Percentiles rank a stretch among this genome's conserved stretches.
phyloP scores from a whole-genome alignment of 1,140 invertebrate species.

The Drosophila sturtevanti region DNA sequence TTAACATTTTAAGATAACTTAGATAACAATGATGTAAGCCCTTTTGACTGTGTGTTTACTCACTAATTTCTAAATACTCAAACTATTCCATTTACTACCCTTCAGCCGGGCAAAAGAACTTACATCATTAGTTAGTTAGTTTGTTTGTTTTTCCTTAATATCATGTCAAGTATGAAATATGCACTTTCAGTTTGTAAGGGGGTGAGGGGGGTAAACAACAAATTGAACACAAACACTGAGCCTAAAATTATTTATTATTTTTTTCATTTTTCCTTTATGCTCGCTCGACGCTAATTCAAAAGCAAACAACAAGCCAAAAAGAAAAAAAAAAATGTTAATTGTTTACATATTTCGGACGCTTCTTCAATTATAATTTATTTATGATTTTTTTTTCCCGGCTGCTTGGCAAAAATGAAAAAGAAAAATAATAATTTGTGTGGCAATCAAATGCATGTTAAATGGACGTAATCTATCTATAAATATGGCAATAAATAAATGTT shows the following conservation, averaged over 20 bases:
- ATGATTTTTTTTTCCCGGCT: not conserved
- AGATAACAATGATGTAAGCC: no score
- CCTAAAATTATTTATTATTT: conserved; percentile 27
- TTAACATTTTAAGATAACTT: no score
- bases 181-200: conserved; percentile 15
- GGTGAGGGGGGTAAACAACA: conserved; percentile 48
- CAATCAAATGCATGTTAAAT: conserved; percentile 35
- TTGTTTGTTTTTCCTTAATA: no score
- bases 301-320: conserved; percentile 47
- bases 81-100: no score
- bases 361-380: not conserved
- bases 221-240: conserved; percentile 44
- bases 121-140: not conserved
- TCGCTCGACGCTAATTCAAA: conserved; percentile 59
- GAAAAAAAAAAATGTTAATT: conserved; percentile 37
- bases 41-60: no score
- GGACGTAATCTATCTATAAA: conserved; percentile 54
- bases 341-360: conserved; percentile 53
- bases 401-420: not conserved
- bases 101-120: no score
- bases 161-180: not conserved
- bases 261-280: conserved; percentile 34
- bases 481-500: conserved; percentile 47
- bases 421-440: conserved; percentile 17
- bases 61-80: no score